A percentile compares a stretch with the other conserved stretches of the same genome.
phyloP scores from a whole-genome alignment of 2,113 vertebrate species.

The Elanoides forficatus region DNA sequence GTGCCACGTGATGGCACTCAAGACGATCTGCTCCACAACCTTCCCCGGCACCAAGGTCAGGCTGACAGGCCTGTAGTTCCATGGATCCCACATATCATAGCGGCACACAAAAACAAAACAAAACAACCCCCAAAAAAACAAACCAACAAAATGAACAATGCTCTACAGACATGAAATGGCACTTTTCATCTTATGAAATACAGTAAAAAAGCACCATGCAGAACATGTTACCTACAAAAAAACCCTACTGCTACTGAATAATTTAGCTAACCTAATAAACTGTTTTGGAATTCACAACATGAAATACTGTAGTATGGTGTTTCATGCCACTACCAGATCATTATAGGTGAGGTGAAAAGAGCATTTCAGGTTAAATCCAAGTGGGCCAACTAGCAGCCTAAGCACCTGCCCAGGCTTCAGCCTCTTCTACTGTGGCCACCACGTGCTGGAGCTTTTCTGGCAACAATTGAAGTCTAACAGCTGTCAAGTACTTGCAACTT shows the following conservation, averaged over 20 bases:
- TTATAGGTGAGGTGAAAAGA: background rate
- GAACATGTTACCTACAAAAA: background rate
- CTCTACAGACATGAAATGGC: background rate
- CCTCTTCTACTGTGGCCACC: background rate
- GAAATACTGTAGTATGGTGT: background rate
- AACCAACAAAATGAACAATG: background rate
- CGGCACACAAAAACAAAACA: background rate
- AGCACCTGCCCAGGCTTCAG: background rate
- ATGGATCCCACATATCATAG: background rate
- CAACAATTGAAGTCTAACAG: background rate
- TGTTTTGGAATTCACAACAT: background rate
- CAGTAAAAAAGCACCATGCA: background rate
- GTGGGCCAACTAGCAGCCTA: background rate
- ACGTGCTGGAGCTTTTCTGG: background rate
- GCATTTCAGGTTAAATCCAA: background rate
- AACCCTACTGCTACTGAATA: background rate
- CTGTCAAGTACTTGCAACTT: background rate
- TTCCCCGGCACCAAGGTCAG: background rate
- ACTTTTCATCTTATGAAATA: background rate
- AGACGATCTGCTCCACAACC: background rate
- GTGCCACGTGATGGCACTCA: background rate
- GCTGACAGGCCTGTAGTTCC: background rate
- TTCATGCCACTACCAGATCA: background rate
- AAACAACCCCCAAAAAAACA: background rate
- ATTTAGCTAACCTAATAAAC: background rate